These are phyloP conservation scores for Ophioderma brevispina DNA, from an alignment of 35 echinoderm and acorn worm species.

Conservation along the genomic window DNA sequence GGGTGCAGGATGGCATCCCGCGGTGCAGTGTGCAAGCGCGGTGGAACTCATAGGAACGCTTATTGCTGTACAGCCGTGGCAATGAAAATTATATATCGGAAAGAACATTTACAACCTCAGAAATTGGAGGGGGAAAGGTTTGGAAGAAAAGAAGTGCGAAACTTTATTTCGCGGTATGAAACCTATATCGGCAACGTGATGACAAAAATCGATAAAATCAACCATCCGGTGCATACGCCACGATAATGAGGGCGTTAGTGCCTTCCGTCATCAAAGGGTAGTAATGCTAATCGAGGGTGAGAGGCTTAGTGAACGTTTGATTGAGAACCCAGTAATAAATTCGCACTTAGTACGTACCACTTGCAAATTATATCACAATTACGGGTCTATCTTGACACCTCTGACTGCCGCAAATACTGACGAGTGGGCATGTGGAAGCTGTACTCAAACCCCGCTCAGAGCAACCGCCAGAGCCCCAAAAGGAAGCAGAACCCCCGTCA, in stretches of 20 bases:
- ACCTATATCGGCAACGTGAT: not conserved
- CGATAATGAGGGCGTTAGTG: not conserved
- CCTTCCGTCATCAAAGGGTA: not conserved
- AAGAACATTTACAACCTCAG: not conserved
- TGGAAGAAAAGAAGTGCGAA: not conserved
- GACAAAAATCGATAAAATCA: not conserved
- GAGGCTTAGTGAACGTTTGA: not conserved
- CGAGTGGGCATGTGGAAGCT: not conserved
- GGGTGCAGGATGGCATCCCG: not conserved
- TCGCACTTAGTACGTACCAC: not conserved
- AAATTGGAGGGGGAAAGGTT: not conserved
- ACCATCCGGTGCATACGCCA: not conserved
- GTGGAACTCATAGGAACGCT: not conserved
- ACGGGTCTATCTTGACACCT: not conserved
- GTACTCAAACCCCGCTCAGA: no score
- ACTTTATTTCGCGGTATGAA: not conserved
- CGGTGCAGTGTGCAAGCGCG: not conserved
- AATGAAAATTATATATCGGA: not conserved
- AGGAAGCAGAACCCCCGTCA: not conserved
- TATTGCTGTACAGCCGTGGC: not conserved
- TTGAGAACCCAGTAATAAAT: not conserved
- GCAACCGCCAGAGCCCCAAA: no score
- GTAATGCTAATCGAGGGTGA: not conserved
- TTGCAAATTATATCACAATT: not conserved
- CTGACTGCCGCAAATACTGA: not conserved